A percentile compares a stretch with the other conserved stretches of the same genome.
These are phyloP conservation scores for Cavia aperea DNA, from an alignment of 2,113 vertebrate species.

Conservation along the genomic window DNA sequence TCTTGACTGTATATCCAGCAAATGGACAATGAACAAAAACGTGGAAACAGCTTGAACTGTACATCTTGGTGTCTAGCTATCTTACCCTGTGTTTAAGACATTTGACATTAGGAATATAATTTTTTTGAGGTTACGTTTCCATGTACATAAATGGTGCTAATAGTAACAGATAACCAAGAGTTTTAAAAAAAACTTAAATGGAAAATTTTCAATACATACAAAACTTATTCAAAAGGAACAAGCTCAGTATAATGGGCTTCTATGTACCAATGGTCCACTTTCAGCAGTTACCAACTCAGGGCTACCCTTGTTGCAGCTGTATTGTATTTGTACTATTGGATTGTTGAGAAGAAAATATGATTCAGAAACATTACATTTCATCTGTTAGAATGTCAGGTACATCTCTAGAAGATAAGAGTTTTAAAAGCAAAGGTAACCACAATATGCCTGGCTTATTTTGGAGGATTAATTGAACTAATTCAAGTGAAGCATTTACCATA, in stretches of 20 bases:
- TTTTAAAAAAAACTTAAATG: background rate
- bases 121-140: background rate
- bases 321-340: too few relatives aligned
- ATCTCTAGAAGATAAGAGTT: background rate
- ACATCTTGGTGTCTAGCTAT: background rate
- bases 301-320: background rate
- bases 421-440: background rate
- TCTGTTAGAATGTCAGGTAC: background rate
- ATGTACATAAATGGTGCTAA: background rate
- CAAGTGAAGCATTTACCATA: background rate
- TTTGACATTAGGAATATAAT: background rate
- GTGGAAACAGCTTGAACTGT: background rate
- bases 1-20: background rate
- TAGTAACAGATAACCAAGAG: background rate
- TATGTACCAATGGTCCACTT: background rate
- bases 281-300: background rate
- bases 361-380: background rate
- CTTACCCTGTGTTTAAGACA: background rate
- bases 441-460: background rate
- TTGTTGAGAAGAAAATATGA: background rate
- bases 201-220: background rate
- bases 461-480: background rate
- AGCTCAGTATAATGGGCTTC: background rate
- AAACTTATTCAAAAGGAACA: background rate
- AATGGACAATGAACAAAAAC: background rate